Percentiles rank a stretch among this genome's conserved stretches.
phyloP scores from a whole-genome alignment of 2,888 invertebrate species.

The Artemia sp. region DNA sequence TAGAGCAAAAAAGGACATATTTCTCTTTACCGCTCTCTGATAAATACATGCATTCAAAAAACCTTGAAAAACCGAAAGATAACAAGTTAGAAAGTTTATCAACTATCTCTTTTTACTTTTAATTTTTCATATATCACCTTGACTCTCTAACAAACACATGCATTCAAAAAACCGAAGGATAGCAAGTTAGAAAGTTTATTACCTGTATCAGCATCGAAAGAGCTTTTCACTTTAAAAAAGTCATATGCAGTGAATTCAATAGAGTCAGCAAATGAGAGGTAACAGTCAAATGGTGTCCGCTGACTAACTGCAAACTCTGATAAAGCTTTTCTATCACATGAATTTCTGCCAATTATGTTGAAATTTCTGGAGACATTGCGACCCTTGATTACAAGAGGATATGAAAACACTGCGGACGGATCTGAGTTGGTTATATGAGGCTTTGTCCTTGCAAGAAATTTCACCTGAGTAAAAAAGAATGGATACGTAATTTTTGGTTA shows the following conservation, averaged over 20 bases:
- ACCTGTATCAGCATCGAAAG: slow-evolving; percentile 1
- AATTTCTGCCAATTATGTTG: neutral
- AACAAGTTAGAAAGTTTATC: no score
- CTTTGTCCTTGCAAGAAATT: neutral
- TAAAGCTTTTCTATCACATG: neutral
- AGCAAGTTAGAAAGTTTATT: neutral
- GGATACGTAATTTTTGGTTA: no score
- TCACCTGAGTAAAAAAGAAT: slow-evolving; percentile 5
- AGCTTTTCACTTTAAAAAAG: neutral
- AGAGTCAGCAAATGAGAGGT: neutral
- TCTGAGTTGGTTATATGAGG: neutral
- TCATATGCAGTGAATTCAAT: slow-evolving; percentile 4
- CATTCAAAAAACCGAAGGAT: no score
- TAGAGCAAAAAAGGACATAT: no score
- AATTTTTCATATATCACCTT: no score
- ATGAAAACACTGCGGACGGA: neutral
- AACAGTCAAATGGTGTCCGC: neutral
- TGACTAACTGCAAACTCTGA: slow-evolving; percentile 1
- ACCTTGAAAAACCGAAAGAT: no score
- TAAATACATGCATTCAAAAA: no score
- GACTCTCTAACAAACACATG: no score
- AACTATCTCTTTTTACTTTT: no score
- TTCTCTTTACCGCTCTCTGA: no score
- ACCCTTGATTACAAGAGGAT: neutral
- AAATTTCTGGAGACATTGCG: neutral